Evolutionary conservation across 2,113 vertebrate species (phyloP), one percentile per base, ranked within the genome.

Genomic region (Gnathonemus longibarbis): DNA sequence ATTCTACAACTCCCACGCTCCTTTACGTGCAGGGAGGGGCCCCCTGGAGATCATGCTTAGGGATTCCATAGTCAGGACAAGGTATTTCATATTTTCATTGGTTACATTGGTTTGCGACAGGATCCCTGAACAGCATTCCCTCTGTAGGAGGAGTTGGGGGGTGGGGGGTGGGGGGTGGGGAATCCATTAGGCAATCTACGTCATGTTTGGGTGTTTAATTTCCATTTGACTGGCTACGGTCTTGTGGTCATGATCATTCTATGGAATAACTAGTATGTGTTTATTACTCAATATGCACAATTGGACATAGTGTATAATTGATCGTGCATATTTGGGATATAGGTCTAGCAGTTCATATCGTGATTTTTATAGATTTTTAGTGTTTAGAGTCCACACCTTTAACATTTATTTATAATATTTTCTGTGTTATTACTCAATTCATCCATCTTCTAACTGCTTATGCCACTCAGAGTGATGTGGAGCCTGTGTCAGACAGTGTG

Each of bases 121-220:
- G 77, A 42, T 84, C 80, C 89, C 13, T 52, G 5, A 62, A 62
- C 52, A 62, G n/a, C 89, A 84, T 62, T 85, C 39, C 89, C 62
- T 49, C 27, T 39, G 35, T 89, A 77, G 74, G 35, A 77, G 74
- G 74, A 42, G 31, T 77, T 6, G 31, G 8, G 35, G 58, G 21
- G 39, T 19, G 8, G 35, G 58, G 21, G 39, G 42, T 6, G 49
- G 15, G 46, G 85, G 84, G n/a, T n/a, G n/a, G 42, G 45, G 0
- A n/a, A 70, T 70, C 42, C 17, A 83, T 9, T 46, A 84, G 83
- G 83, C 45, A 62, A 77, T 21, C 48, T 35, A 27, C 2, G 1
- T 45, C 66, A 89, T 89, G 27, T n/a, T 50, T 49, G 35, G 13
- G 15, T 27, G 24, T 3, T 49, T 48, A 9, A 31, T 49, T 49